Conservation (phyloP, 1,140 invertebrate genomes). For the Anastrepha ludens region DNA sequence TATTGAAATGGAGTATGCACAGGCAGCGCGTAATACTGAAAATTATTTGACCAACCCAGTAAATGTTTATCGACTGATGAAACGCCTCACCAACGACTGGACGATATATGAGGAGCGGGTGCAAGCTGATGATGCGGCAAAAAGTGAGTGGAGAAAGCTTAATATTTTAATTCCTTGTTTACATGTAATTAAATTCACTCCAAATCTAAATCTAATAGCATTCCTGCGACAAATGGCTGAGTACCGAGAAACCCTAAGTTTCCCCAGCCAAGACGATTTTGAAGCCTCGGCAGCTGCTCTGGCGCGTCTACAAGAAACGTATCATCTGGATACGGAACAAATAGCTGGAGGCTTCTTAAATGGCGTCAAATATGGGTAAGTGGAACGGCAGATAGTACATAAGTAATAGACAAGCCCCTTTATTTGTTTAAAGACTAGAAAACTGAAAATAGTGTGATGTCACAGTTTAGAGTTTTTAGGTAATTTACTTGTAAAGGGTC, state of each 20-base stretch:
- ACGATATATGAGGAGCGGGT: constrained; percentile 73
- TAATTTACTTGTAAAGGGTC: too few species aligned
- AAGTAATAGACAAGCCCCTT: too few species aligned
- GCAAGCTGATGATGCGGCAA: background rate
- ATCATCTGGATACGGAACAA: constrained; percentile 91
- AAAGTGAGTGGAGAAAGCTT: constrained; percentile 61
- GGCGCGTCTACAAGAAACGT: constrained; percentile 97
- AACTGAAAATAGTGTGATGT: too few species aligned
- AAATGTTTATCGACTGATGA: constrained; percentile 96
- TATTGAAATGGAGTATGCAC: constrained; percentile 83
- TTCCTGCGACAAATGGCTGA: constrained; percentile 83
- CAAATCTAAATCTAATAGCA: constrained; percentile 74
- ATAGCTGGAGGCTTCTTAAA: constrained; percentile 92
- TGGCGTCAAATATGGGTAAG: constrained; percentile 87
- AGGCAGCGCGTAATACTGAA: constrained; percentile 85
- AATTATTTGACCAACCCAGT: constrained; percentile 95
- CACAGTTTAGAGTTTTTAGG: too few species aligned
- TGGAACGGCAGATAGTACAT: background rate
- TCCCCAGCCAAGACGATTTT: constrained; percentile 91
- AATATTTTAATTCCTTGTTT: constrained; percentile 63
- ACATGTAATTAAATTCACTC: too few species aligned
- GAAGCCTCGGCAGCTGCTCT: constrained; percentile 94
- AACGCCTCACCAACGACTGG: constrained; percentile 94
- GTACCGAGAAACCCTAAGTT: constrained; percentile 82
- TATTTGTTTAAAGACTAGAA: too few species aligned